phyloP scores from a whole-genome alignment of 2,113 vertebrate genomes.

The Tachysurus fulvidraco region DNA sequence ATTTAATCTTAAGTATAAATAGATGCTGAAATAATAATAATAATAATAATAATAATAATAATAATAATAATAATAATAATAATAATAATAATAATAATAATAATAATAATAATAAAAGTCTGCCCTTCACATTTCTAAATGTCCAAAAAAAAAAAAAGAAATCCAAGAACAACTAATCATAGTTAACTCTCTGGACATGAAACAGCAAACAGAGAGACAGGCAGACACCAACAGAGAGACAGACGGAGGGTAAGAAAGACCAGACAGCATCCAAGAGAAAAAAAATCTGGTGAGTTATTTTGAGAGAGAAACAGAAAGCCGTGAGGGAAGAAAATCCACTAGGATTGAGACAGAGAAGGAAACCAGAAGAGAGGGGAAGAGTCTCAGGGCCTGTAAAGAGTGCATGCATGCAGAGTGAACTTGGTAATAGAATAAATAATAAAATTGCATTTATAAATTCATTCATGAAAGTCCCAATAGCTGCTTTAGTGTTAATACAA shows the following conservation, averaged over 20 bases:
- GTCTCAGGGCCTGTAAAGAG: neutral
- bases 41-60: neutral
- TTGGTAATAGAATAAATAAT: neutral
- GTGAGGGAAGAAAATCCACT: neutral
- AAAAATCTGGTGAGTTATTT: neutral
- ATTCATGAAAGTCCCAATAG: neutral
- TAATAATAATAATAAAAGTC: no score
- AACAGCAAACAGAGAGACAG: neutral
- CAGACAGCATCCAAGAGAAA: neutral
- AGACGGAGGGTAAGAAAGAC: neutral
- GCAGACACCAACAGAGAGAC: neutral
- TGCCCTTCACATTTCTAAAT: no score
- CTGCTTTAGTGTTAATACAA: neutral
- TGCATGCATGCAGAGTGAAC: neutral
- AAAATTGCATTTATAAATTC: neutral
- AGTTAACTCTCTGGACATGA: neutral
- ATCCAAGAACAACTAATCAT: neutral
- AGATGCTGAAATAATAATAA: neutral
- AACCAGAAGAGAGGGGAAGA: neutral
- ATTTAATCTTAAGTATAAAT: no score
- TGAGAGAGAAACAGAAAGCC: neutral
- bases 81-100: no score
- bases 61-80: neutral
- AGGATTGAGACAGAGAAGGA: neutral
- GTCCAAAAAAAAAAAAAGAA: neutral